Evolutionary conservation across 23 tunicate genomes (phyloP).

Genomic region (Halocynthia roretzi): DNA sequence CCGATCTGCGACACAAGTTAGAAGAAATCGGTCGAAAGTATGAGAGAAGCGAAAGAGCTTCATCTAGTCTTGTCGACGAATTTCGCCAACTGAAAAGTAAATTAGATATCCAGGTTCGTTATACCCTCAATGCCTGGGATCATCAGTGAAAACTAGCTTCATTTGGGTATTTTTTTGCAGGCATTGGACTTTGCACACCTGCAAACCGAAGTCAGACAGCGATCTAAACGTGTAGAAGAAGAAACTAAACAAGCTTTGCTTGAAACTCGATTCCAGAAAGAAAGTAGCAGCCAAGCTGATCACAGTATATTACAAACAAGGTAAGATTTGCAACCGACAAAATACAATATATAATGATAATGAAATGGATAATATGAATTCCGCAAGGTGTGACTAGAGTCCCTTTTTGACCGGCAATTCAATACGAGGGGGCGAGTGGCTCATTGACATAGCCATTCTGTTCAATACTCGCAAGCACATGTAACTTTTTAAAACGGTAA

Average conservation of each 20-base stretch:
- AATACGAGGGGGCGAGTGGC: too few relatives aligned
- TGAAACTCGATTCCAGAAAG: conserved; percentile 70
- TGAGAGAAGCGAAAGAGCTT: conserved; percentile 61
- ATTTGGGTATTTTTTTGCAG: conserved; percentile 18
- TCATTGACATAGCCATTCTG: too few relatives aligned
- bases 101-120: conserved; percentile 68
- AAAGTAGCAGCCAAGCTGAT: conserved; percentile 64
- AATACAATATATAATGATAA: too few relatives aligned
- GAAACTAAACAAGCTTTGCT: conserved; percentile 70
- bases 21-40: conserved; percentile 49
- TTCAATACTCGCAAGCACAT: too few relatives aligned
- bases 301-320: conserved; percentile 72
- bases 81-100: conserved; percentile 73
- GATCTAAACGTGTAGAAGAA: conserved; percentile 72
- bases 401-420: too few relatives aligned
- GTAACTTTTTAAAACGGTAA: too few relatives aligned
- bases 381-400: too few relatives aligned
- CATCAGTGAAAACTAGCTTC: too few relatives aligned
- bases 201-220: conserved; percentile 65
- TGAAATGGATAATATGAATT: too few relatives aligned
- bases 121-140: too few relatives aligned
- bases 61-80: conserved; percentile 70
- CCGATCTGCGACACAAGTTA: conserved; percentile 46
- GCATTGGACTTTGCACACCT: conserved; percentile 69
- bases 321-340: conserved; percentile 8